Evolutionary conservation across 2,888 invertebrate species (phyloP).

Genomic region (Siphlonurus alternatus): DNA sequence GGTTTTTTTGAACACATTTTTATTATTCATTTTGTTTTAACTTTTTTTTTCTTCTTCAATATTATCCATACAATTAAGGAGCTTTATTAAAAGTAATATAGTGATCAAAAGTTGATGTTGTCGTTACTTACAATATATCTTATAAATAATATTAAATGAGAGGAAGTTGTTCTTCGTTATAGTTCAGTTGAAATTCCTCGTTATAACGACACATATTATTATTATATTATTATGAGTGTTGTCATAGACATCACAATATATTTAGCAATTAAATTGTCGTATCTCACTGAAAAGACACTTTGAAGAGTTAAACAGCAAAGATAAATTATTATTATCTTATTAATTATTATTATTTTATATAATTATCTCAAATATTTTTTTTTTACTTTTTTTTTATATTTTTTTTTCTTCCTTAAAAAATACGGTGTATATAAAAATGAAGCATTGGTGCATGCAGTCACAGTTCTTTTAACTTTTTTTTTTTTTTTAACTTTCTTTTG

Average conservation of each 20-base stretch:
- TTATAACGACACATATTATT: too few species aligned
- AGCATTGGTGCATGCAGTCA: not conserved
- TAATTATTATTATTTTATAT: not conserved
- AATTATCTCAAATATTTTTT: not conserved
- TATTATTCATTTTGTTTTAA: conserved; percentile 11
- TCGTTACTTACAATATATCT: not conserved
- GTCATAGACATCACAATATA: not conserved
- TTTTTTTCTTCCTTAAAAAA: not conserved
- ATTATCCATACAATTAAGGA: not conserved
- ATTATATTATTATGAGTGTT: too few species aligned
- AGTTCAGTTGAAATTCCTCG: too few species aligned
- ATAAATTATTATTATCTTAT: not conserved
- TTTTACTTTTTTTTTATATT: not conserved
- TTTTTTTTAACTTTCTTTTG: too few species aligned
- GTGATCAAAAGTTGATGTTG: not conserved
- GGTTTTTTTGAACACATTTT: conserved; percentile 1
- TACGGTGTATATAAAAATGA: not conserved
- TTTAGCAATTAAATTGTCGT: not conserved
- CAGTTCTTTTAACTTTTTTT: not conserved
- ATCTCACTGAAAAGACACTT: not conserved
- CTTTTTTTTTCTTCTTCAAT: conserved; percentile 13
- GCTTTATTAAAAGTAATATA: not conserved
- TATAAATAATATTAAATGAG: not conserved
- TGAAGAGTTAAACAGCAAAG: not conserved
- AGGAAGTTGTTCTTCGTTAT: not conserved